These are phyloP conservation scores for Fistularia commersonii DNA, from an alignment of 2,797 vertebrate genomes.

Conservation along the genomic window DNA sequence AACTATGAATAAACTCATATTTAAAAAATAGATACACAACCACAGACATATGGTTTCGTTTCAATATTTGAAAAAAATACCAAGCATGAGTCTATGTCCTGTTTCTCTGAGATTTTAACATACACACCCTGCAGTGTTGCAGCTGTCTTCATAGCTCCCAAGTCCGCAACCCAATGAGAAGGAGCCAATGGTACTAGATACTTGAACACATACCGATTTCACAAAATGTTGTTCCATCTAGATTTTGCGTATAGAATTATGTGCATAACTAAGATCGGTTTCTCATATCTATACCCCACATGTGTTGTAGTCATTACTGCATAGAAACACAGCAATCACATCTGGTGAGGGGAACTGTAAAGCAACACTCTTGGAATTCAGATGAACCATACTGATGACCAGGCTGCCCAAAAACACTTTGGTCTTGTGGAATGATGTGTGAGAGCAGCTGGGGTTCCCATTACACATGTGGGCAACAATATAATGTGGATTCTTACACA, in stretches of 20 bases:
- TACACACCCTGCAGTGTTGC: constrained; percentile 27
- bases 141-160: constrained; percentile 42
- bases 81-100: constrained; percentile 8
- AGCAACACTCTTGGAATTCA: constrained; percentile 34
- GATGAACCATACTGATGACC: constrained; percentile 8
- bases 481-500: constrained; percentile 1
- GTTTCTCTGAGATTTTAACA: neutral
- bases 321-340: no score
- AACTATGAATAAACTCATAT: no score
- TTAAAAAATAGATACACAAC: no score
- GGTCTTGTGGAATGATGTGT: constrained; percentile 24
- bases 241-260: no score
- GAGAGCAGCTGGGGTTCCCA: constrained; percentile 54
- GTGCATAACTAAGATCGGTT: no score
- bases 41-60: no score
- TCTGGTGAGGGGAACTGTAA: constrained; percentile 5
- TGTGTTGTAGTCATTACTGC: neutral
- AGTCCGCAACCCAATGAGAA: constrained; percentile 11
- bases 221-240: no score
- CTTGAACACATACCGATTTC: no score
- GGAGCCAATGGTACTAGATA: constrained; percentile 13
- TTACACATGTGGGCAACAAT: constrained; percentile 6
- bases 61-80: no score
- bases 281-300: neutral
- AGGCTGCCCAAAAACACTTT: constrained; percentile 31